These are phyloP conservation scores for Okapia johnstoni DNA, from an alignment of 2,113 vertebrate species.

Conservation along the genomic window DNA sequence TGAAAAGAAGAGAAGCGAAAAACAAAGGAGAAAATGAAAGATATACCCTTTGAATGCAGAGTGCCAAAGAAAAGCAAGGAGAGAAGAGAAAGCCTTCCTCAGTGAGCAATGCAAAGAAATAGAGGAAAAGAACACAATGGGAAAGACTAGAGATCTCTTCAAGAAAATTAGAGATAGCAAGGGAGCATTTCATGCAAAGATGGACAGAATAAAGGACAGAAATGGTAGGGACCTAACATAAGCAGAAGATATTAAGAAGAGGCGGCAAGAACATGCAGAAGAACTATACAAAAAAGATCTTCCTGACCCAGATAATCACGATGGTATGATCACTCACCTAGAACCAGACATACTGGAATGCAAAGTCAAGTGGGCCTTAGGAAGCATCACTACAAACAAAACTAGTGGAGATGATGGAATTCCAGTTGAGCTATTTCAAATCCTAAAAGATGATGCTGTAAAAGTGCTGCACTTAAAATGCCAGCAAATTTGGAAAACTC, in stretches of 20 bases:
- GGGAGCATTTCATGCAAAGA: neutral
- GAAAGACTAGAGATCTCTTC: neutral
- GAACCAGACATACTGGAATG: neutral
- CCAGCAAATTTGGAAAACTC: neutral
- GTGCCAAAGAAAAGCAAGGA: neutral
- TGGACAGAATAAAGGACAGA: neutral
- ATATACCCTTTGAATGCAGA: neutral
- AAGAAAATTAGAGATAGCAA: neutral
- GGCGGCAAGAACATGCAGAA: neutral
- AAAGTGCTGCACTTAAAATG: neutral
- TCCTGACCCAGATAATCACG: rapidly evolving
- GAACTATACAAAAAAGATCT: neutral
- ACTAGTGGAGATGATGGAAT: neutral
- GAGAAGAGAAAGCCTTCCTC: neutral
- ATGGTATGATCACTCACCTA: neutral
- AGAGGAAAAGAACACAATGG: neutral
- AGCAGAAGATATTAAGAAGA: neutral
- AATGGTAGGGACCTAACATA: neutral
- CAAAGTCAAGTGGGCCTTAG: neutral
- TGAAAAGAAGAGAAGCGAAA: neutral
- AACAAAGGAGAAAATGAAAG: neutral
- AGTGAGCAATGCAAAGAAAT: neutral
- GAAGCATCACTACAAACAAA: neutral
- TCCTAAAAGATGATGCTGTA: neutral
- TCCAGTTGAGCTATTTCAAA: neutral